phyloP scores from a whole-genome alignment of 2,888 invertebrate species.

The Escarpia spicata region DNA sequence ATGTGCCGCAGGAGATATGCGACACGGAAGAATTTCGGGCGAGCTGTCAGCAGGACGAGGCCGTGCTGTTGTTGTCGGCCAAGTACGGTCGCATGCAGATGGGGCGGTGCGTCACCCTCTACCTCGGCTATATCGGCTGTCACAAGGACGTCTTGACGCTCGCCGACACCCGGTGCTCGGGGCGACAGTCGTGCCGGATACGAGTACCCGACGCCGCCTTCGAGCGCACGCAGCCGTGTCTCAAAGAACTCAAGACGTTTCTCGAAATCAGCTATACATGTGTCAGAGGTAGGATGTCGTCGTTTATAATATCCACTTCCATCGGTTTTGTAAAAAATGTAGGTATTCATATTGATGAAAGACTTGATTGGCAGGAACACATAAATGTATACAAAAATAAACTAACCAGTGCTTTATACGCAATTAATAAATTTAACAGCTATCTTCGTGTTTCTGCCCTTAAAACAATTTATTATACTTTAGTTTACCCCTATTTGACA shows the following conservation, averaged over 20 bases:
- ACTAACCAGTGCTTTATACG: no score
- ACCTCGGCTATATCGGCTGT: slow-evolving; percentile 33
- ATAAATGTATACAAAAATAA: no score
- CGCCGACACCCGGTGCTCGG: slow-evolving; percentile 39
- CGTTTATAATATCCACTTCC: no score
- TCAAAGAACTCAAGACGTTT: slow-evolving; percentile 31
- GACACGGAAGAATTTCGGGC: slow-evolving; percentile 34
- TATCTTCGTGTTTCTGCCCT: no score
- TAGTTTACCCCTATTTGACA: no score
- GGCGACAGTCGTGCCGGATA: slow-evolving; percentile 43
- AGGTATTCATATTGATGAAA: no score
- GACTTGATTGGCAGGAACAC: no score
- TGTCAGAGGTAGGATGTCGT: slow-evolving; percentile 21
- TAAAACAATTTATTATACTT: no score
- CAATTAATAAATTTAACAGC: no score
- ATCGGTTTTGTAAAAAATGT: no score
- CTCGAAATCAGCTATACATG: slow-evolving; percentile 31
- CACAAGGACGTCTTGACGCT: slow-evolving; percentile 30
- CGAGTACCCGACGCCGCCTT: slow-evolving; percentile 35
- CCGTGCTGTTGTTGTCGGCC: slow-evolving; percentile 32
- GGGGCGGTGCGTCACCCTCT: slow-evolving; percentile 30
- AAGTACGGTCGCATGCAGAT: slow-evolving; percentile 35
- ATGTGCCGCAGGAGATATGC: slow-evolving; percentile 26
- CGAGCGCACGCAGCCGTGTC: slow-evolving; percentile 34
- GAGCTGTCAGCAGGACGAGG: slow-evolving; percentile 33